Evolutionary conservation across 2,888 invertebrate species (phyloP).

Genomic region (Ypsolopha scabrella): DNA sequence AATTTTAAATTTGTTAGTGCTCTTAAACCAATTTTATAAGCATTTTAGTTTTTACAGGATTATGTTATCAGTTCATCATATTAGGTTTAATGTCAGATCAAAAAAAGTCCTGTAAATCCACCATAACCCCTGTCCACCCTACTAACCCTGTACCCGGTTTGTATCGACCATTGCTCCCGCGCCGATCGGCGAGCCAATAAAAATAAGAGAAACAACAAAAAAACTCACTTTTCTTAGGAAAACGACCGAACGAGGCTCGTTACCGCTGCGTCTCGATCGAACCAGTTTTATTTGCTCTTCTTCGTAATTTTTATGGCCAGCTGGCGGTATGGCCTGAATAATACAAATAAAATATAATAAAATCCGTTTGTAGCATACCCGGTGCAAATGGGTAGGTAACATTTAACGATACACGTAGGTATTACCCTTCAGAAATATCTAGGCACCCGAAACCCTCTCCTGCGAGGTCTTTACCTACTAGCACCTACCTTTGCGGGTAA

Average conservation of each 20-base stretch:
- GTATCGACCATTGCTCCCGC: conserved; percentile 55
- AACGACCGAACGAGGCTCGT: conserved; percentile 47
- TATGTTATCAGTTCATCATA: too few species aligned
- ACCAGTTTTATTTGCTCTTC: conserved; percentile 2
- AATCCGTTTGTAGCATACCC: neutral
- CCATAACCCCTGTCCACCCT: conserved; percentile 26
- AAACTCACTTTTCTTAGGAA: conserved; percentile 49
- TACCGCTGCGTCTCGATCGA: conserved; percentile 24
- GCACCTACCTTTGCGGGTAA: too few species aligned
- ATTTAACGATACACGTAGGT: too few species aligned
- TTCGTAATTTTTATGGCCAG: neutral
- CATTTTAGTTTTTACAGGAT: too few species aligned
- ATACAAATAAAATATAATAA: neutral
- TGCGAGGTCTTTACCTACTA: too few species aligned
- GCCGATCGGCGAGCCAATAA: conserved; percentile 26
- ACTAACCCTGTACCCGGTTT: conserved; percentile 28
- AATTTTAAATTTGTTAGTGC: too few species aligned
- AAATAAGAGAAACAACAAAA: conserved; percentile 46
- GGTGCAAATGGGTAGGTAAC: too few species aligned
- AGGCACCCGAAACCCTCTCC: too few species aligned
- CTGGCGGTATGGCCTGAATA: neutral
- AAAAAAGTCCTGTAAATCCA: conserved; percentile 7
- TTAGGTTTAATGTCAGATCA: too few species aligned
- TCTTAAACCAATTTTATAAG: too few species aligned
- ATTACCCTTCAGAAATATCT: too few species aligned